Percentiles rank a stretch among this genome's conserved stretches.
Evolutionary conservation across 2,888 invertebrate genomes (phyloP).

Genomic region (Leucophenga maculata): DNA sequence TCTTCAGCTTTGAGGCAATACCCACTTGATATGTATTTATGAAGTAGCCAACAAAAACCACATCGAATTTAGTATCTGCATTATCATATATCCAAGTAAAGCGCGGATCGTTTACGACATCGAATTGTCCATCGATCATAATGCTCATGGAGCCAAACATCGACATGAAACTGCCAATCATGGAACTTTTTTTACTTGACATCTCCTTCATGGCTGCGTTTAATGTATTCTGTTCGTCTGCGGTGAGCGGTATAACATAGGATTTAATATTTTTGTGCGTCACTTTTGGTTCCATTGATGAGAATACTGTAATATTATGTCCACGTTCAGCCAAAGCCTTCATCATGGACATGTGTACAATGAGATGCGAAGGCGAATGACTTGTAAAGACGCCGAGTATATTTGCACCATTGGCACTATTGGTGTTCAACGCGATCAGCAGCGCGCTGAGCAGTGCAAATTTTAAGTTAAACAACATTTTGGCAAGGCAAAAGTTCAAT

Average conservation of each 20-base stretch:
- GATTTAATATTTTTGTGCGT: conserved; percentile 49
- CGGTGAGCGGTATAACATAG: conserved; percentile 48
- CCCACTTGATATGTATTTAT: conserved; percentile 62
- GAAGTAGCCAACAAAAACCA: conserved; percentile 64
- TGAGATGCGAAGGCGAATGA: conserved; percentile 64
- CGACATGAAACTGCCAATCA: conserved; percentile 30
- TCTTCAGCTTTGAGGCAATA: conserved; percentile 62
- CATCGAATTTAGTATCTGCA: conserved; percentile 57
- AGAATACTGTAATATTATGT: conserved; percentile 68
- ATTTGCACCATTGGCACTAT: conserved; percentile 44
- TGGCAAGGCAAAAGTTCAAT: too few species aligned
- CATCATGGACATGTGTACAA: conserved; percentile 62
- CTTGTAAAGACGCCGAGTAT: conserved; percentile 66
- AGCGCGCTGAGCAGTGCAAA: conserved; percentile 20
- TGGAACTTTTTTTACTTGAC: conserved; percentile 45
- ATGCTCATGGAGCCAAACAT: conserved; percentile 38
- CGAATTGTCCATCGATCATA: conserved; percentile 50
- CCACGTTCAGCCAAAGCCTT: conserved; percentile 62
- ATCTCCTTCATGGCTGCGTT: conserved; percentile 40
- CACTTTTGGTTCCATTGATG: conserved; percentile 49
- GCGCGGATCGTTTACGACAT: conserved; percentile 45
- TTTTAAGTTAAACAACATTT: too few species aligned
- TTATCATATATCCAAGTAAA: conserved; percentile 59
- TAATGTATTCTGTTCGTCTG: conserved; percentile 38
- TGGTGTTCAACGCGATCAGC: not conserved